Evolutionary conservation across 2,113 vertebrate genomes (phyloP), one percentile per base, ranked within the genome.

Genomic region (Upupa epops): DNA sequence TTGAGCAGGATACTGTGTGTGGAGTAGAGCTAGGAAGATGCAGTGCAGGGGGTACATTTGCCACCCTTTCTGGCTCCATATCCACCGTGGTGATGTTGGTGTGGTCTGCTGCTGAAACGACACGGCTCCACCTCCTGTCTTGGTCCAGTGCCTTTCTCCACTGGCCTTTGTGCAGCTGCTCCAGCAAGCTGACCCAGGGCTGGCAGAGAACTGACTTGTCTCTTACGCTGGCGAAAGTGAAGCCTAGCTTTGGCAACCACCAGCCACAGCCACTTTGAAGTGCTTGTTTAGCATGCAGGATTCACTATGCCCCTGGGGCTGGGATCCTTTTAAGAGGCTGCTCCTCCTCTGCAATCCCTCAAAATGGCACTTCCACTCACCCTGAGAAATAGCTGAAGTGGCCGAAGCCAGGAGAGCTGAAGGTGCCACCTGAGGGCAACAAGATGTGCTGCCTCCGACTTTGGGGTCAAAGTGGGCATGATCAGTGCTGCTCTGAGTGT

Each of bases 231-330:
- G 24, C 42, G 31, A 66, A 29, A 32, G 45, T 1, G 1, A 42
- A 86, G 34, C 61, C 70, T 21, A 13, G 48, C 52, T 40, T 70
- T n/a, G 56, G 64, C 32, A 66, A 5, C 21, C 11, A 42, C 1
- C 52, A 31, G 75, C 54, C 51, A 29, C 56, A 40, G 48, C 36
- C 1, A 1, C 64, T 93, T 84, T 40, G 65, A 19, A 40, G 61
- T 0, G 0, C 54, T 7, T 1, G 0, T 24, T n/a, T 21, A 49
- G 49, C 32, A 28, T 1, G 0, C 22, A 5, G 61, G 66, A 55
- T 55, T 84, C 74, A n/a, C 65, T 40, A 4, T 0, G 0, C 10
- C 26, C 42, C 64, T 32, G 24, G 34, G 61, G 45, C 61, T 63
- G 48, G 45, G 63, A 61, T 36, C 32, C 51, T 59, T 54, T 54